Percentiles rank a stretch among this genome's conserved stretches.
phyloP scores from a whole-genome alignment of 1,140 invertebrate genomes.

The Bombus picipes region DNA sequence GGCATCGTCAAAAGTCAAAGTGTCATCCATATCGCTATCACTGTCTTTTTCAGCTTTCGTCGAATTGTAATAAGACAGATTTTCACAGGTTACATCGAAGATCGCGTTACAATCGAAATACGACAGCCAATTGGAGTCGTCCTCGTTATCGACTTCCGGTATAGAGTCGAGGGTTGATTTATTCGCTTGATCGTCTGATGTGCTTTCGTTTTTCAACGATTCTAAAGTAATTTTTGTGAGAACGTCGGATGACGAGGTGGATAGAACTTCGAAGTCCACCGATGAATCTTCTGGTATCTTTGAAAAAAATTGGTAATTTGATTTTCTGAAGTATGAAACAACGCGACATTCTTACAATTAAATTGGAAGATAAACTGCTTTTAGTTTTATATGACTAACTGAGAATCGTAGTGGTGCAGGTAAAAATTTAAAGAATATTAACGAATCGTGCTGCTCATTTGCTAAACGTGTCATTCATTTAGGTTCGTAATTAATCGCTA shows the following conservation, averaged over 20 bases:
- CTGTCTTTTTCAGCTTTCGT: conserved; percentile 39
- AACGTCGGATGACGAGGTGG: neutral
- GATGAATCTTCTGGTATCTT: conserved; percentile 23
- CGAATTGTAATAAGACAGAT: conserved; percentile 49
- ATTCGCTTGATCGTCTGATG: neutral
- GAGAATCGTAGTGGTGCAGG: too few species aligned
- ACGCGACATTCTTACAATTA: too few species aligned
- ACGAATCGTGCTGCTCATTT: too few species aligned
- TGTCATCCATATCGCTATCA: conserved; percentile 34
- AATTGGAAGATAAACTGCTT: neutral
- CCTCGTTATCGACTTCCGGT: neutral
- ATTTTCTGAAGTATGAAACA: too few species aligned
- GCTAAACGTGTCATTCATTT: too few species aligned
- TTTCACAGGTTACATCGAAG: conserved; percentile 33
- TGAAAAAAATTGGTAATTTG: neutral
- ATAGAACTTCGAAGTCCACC: neutral
- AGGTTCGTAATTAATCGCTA: too few species aligned
- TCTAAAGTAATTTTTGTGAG: neutral
- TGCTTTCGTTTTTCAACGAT: neutral
- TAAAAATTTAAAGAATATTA: too few species aligned
- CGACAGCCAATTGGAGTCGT: conserved; percentile 9
- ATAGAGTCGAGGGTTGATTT: neutral
- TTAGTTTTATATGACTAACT: neutral
- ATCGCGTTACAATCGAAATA: conserved; percentile 26
- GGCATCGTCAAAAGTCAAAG: conserved; percentile 14